Conservation (phyloP, 2,113 vertebrate species). For the Calidris pygmaea region DNA sequence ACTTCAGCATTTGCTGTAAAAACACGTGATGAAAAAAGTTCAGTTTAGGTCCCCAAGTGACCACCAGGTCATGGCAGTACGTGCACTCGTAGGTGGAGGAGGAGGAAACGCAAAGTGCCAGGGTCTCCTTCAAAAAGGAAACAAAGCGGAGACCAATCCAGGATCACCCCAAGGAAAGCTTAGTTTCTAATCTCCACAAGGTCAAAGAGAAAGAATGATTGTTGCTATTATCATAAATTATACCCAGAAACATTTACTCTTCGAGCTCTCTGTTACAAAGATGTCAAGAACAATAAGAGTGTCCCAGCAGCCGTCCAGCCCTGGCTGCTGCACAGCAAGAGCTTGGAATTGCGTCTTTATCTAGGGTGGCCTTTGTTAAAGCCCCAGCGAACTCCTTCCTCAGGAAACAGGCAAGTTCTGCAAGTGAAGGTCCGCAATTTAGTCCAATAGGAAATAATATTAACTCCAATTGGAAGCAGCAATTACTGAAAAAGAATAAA, state of each 20-base stretch:
- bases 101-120: background rate
- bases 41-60: background rate
- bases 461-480: slow-evolving; percentile 20
- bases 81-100: background rate
- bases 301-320: background rate
- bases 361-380: slow-evolving; percentile 22
- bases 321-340: background rate
- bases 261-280: background rate
- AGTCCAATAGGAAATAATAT: slow-evolving; percentile 57
- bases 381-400: slow-evolving; percentile 52
- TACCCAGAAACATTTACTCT: slow-evolving; percentile 7
- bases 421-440: background rate
- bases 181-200: background rate
- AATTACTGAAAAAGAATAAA: slow-evolving; percentile 1
- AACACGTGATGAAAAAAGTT: background rate
- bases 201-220: slow-evolving; percentile 30
- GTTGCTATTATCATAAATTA: slow-evolving; percentile 17
- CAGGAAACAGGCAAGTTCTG: slow-evolving; percentile 50
- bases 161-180: background rate
- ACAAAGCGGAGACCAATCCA: background rate
- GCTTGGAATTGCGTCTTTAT: slow-evolving; percentile 3
- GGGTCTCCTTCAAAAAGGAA: background rate
- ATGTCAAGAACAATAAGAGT: slow-evolving; percentile 25
- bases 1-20: background rate
- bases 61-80: background rate